These are phyloP conservation scores for Phylloscopus trochiloides DNA, from an alignment of 2,113 vertebrate species.

Conservation along the genomic window DNA sequence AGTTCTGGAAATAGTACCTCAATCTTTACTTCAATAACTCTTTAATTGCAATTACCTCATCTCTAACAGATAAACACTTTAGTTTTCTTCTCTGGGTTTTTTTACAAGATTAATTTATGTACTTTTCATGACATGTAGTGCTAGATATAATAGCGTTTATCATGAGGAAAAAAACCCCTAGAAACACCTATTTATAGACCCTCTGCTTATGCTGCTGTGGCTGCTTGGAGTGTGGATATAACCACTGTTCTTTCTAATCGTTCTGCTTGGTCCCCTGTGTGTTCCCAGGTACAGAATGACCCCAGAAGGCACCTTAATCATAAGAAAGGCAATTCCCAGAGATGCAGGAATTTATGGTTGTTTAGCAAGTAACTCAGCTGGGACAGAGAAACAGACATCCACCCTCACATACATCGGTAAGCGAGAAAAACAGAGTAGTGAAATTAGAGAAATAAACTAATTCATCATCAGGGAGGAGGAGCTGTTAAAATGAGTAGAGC, in stretches of 20 bases:
- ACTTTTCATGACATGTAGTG: not conserved
- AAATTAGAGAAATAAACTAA: not conserved
- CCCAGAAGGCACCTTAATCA: conserved; percentile 84
- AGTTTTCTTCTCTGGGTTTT: not conserved
- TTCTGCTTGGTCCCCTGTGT: not conserved
- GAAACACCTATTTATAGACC: not conserved
- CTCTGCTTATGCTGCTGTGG: not conserved
- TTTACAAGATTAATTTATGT: not conserved
- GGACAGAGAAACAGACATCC: conserved; percentile 82
- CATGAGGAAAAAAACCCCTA: rapidly evolving
- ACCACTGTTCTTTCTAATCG: not conserved
- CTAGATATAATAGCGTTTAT: not conserved
- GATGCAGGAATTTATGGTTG: conserved; percentile 90
- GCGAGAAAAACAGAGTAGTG: not conserved
- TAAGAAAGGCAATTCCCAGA: conserved; percentile 79
- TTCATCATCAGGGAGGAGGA: not conserved
- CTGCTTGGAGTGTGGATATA: not conserved
- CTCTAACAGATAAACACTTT: not conserved
- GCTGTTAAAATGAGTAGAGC: not conserved
- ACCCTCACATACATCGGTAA: conserved; percentile 84
- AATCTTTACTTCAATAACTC: not conserved
- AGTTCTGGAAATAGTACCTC: not conserved
- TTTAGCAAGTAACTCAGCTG: conserved; percentile 89
- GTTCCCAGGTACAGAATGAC: conserved; percentile 81
- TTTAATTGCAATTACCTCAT: not conserved